Evolutionary conservation across 2,888 invertebrate species (phyloP).

Genomic region (Eupithecia insigniata): DNA sequence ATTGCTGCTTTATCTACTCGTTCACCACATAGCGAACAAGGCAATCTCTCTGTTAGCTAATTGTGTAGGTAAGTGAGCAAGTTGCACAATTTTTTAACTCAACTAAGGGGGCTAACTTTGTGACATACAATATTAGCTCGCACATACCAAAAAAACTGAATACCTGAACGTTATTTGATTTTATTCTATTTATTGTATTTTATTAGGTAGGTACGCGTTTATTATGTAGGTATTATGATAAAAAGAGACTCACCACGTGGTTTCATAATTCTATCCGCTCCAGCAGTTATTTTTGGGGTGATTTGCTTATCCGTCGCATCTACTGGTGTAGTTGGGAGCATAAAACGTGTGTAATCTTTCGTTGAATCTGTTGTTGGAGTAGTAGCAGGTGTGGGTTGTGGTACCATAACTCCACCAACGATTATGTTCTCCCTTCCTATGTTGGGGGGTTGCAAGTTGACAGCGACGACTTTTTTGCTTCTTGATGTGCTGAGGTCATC

Average conservation of each 20-base stretch:
- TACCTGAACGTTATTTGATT: neutral
- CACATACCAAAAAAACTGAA: neutral
- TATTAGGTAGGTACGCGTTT: neutral
- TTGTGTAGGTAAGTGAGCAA: neutral
- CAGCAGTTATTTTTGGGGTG: slow-evolving; percentile 8
- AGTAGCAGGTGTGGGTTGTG: slow-evolving; percentile 45
- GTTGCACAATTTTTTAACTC: too few relatives aligned
- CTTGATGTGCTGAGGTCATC: slow-evolving; percentile 63
- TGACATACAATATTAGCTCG: neutral
- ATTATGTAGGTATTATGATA: neutral
- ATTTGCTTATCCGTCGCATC: neutral
- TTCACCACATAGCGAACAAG: neutral
- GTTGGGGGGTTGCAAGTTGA: slow-evolving; percentile 65
- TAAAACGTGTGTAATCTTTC: slow-evolving; percentile 69
- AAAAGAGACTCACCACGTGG: slow-evolving; percentile 42
- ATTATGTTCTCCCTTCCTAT: slow-evolving; percentile 66
- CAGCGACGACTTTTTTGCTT: slow-evolving; percentile 60
- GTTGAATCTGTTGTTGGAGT: slow-evolving; percentile 41
- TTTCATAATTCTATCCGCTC: slow-evolving; percentile 39
- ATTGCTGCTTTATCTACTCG: neutral
- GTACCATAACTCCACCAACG: slow-evolving; percentile 67
- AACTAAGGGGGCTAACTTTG: neutral
- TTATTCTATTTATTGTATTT: neutral
- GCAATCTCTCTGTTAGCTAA: neutral
- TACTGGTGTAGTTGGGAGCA: slow-evolving; percentile 58